Evolutionary conservation across 2,888 invertebrate genomes (phyloP).

Genomic region (Ectemnius lituratus): DNA sequence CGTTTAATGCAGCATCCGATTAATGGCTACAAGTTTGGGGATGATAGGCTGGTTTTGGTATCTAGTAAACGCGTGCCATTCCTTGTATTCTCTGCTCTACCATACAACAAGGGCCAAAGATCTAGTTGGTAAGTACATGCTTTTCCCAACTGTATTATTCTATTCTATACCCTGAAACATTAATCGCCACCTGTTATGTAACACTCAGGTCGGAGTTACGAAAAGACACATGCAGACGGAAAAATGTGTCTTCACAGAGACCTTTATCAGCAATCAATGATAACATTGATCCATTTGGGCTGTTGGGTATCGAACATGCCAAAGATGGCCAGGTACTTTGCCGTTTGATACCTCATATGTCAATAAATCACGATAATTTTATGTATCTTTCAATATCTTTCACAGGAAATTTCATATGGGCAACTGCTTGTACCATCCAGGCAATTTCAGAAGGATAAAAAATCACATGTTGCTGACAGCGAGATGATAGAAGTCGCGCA

Average conservation of each 20-base stretch:
- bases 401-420: conserved; percentile 92
- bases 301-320: conserved; percentile 88
- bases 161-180: background rate
- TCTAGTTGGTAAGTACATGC: conserved; percentile 80
- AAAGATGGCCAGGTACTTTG: conserved; percentile 87
- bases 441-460: conserved; percentile 79
- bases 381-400: conserved; percentile 28
- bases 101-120: conserved; percentile 86
- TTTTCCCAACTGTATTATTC: background rate
- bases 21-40: conserved; percentile 85
- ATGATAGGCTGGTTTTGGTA: conserved; percentile 90
- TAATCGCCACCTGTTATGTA: conserved; percentile 24
- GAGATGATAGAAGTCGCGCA: conserved; percentile 74
- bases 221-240: conserved; percentile 86
- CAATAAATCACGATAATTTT: background rate
- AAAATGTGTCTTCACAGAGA: conserved; percentile 89
- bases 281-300: conserved; percentile 90
- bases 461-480: conserved; percentile 73
- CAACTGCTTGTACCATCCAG: conserved; percentile 89
- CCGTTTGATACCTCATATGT: background rate
- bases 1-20: conserved; percentile 79
- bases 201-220: conserved; percentile 82
- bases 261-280: conserved; percentile 92
- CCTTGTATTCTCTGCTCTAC: conserved; percentile 91
- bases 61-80: conserved; percentile 89